Evolutionary conservation across 92 coral and sea anemone species (phyloP), one percentile per base, ranked within the genome.

Genomic region (Virgularia gustaviana): DNA sequence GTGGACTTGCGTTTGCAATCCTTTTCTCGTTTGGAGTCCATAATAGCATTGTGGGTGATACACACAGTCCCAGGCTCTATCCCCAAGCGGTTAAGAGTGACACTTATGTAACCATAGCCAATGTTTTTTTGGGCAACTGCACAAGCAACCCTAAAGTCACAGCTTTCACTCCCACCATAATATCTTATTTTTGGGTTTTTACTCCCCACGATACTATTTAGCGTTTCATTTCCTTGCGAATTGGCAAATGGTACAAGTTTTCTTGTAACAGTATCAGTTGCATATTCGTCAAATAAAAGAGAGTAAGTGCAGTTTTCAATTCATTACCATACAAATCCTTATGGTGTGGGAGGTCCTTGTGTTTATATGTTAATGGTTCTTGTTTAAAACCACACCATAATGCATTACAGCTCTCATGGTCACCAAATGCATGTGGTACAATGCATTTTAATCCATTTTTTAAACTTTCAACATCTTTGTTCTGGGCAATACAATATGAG

Each of bases 371-470:
- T 2, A 19, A 4, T 5, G 53, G 51, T 12, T 55, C 76, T 33
- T 64, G 13, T 58, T 63, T 36, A 18, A 36, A 80, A 10, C 76
- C 51, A 55, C 90, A 86, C 88, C 83, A 83, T 13, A 43, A 71
- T 2, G 34, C 45, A 51, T 66, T 52, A 20, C 91, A 87, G 27
- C 54, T 65, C 0, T 42, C 43, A 70, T 83, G 88, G 31, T 87
- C 86, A 36, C 84, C 91, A 79, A 87, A 87, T 6, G 91, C 88
- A 68, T 78, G 81, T 29, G 83, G 85, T 10, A 83, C 76, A 45
- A 83, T 87, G n/a, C 53, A 51, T 16, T 77, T 38, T 23, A 1
- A 2, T 4, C 19, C 36, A 6, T 20, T 57, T 57, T 25, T 6
- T 2, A 57, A 15, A 4, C 38, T 3, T 15, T 57, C 13, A 4